These are phyloP conservation scores for Ammodytes marinus DNA, from an alignment of 2,113 vertebrate genomes.

Conservation along the genomic window DNA sequence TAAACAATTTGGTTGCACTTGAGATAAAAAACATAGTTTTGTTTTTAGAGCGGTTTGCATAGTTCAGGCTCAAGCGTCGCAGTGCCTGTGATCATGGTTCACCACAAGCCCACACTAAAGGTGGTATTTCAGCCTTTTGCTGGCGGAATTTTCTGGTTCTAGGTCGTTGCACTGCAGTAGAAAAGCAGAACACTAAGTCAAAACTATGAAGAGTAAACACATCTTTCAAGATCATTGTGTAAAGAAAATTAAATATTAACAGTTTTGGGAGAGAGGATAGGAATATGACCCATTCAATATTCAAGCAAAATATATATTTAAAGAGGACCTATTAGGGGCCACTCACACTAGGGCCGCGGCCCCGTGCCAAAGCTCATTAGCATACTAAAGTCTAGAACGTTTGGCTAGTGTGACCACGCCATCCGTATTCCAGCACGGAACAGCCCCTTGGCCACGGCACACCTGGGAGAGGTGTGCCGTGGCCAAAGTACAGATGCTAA, in stretches of 20 bases:
- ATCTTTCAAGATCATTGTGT: not conserved
- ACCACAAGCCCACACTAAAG: not conserved
- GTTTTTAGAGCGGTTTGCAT: not conserved
- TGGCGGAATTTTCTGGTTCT: not conserved
- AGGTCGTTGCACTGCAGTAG: not conserved
- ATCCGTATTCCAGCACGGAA: too few relatives aligned
- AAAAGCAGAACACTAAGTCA: slow-evolving; percentile 1
- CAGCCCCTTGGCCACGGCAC: too few relatives aligned
- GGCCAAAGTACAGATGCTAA: too few relatives aligned
- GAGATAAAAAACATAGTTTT: not conserved
- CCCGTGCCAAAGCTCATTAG: too few relatives aligned
- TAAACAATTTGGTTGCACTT: not conserved
- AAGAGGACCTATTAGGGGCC: too few relatives aligned
- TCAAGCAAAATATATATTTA: slow-evolving; percentile 22
- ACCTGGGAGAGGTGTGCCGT: too few relatives aligned
- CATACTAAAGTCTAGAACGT: too few relatives aligned
- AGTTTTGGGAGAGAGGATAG: not conserved
- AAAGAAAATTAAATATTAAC: slow-evolving; percentile 10
- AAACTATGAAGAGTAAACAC: not conserved
- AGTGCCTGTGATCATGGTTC: not conserved
- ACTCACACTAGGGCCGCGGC: too few relatives aligned
- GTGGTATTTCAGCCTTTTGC: slow-evolving; percentile 10
- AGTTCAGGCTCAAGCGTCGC: not conserved
- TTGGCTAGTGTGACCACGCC: too few relatives aligned
- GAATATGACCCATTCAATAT: not conserved